A percentile compares a stretch with the other conserved stretches of the same genome.
These are phyloP conservation scores for Pipistrellus pygmaeus DNA, from an alignment of 2,797 vertebrate species.

Conservation along the genomic window DNA sequence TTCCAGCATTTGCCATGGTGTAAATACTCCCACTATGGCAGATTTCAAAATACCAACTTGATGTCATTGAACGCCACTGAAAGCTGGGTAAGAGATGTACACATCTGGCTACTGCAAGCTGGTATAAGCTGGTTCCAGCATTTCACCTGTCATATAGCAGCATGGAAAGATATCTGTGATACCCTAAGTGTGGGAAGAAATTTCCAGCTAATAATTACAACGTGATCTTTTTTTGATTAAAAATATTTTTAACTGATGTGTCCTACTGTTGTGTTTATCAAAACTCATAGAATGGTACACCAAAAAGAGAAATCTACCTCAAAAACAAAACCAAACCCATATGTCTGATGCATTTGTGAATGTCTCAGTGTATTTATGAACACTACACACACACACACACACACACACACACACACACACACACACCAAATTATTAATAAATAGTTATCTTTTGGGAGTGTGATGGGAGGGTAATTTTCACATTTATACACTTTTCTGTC, in stretches of 20 bases:
- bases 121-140: background rate
- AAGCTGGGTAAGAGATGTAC: background rate
- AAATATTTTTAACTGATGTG: background rate
- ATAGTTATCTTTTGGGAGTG: background rate
- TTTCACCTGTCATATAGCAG: background rate
- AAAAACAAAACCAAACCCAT: constrained; percentile 24
- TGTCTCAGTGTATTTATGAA: background rate
- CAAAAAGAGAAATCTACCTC: background rate
- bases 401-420: too few species aligned
- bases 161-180: background rate
- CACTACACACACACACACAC: background rate
- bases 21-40: background rate
- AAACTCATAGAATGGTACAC: background rate
- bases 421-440: background rate
- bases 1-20: constrained; percentile 29
- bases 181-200: background rate
- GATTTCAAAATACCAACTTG: constrained; percentile 51
- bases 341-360: background rate
- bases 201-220: constrained; percentile 2
- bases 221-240: background rate
- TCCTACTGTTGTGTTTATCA: background rate
- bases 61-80: background rate
- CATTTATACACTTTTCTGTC: background rate
- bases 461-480: background rate
- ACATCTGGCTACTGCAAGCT: background rate